Base-by-base conservation (phyloP, 2,797 vertebrate genomes). In the Hippocampus kuda region DNA sequence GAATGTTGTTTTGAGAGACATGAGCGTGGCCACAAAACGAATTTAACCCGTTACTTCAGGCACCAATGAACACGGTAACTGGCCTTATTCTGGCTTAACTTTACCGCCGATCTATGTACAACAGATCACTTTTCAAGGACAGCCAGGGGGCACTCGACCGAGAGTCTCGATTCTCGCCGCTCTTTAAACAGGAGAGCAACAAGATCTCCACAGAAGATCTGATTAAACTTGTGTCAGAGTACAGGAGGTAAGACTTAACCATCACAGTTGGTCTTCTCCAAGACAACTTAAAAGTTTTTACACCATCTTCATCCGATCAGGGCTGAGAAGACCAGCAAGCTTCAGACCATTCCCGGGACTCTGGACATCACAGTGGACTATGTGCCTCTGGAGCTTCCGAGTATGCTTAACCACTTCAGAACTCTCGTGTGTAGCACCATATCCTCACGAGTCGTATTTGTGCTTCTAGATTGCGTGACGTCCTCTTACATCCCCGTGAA, bases 161-260 rank as follows among this genome's bases (percentile, higher is more conserved):
- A 86, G 97, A 99, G 60, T 93, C 94, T 4, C 89, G 97, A 74
- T 99, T 99, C 87, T 99, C 96, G 16, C 95, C 95, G 12, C 88
- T 99, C 59, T 99, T 97, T 86, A 95, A 96, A 81, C 97, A 99
- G 88, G 97, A 99, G 86, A 95, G 93, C 86, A 98, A 85, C 89
- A 99, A 98, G 84, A 94, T 98, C 87, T 95, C 94, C 79, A 92
- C 93, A 4, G 97, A 99, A 72, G 97, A 99, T 65, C 89, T 99
- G 74, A 91, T 98, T 67, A 99, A 97, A 83, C 86, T 97, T 69
- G 91, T 97, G 64, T 86, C 92, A 27, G 97, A 99, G 81, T 99
- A 93, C 79, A 93, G 92, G 85, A 94, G 94, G 97, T 98, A 4
- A 51, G 4, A 20, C 48, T 20, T 7, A 49, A 34, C 15, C 59